phyloP scores from a whole-genome alignment of 2,797 vertebrate species.

The Petrocephalus schoutedeni region DNA sequence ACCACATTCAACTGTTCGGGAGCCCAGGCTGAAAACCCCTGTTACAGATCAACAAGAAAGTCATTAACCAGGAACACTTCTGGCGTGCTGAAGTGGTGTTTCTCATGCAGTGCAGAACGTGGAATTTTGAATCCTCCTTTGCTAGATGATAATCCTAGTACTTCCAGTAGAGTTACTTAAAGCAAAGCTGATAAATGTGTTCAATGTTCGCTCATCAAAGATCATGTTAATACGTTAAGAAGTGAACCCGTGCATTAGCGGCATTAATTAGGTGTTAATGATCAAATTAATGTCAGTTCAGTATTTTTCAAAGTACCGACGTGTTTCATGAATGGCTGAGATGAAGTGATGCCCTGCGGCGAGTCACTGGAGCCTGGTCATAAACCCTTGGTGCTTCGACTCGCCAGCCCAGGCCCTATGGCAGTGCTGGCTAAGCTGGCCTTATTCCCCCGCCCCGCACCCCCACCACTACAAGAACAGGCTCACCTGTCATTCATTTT shows the following conservation, averaged over 20 bases:
- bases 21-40: background rate
- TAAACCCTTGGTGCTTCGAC: background rate
- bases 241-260: background rate
- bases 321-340: background rate
- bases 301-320: background rate
- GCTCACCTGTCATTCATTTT: background rate
- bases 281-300: background rate
- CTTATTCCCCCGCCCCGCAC: background rate
- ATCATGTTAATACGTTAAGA: background rate
- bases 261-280: background rate
- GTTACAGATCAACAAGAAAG: background rate
- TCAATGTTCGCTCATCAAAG: background rate
- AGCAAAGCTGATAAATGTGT: background rate
- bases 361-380: background rate
- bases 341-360: background rate
- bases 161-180: background rate
- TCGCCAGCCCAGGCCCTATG: background rate
- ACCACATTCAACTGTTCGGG: background rate
- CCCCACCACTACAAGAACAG: background rate
- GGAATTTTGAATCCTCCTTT: background rate
- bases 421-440: background rate
- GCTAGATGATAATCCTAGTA: background rate
- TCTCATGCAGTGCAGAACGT: background rate
- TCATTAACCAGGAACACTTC: background rate
- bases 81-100: background rate